phyloP scores from a whole-genome alignment of 2,888 invertebrate species.

The Nephrotoma appendiculata region DNA sequence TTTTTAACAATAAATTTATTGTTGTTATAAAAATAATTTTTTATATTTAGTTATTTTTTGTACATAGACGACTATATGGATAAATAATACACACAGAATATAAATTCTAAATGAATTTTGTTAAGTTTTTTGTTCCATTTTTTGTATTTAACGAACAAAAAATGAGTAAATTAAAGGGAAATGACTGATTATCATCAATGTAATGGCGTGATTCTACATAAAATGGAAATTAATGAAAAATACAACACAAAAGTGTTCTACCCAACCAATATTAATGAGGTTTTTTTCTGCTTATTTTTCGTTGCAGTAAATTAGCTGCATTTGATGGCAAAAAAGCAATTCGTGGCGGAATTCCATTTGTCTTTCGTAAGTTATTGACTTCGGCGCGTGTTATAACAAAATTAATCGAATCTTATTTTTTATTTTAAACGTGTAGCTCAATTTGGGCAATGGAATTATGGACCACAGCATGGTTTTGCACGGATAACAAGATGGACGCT shows the following conservation, averaged over 20 bases:
- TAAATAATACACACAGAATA: not conserved
- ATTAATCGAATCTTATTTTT: not conserved
- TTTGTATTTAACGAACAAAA: not conserved
- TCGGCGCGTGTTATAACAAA: not conserved
- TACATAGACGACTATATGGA: not conserved
- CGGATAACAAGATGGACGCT: constrained; percentile 83
- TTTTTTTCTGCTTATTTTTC: constrained; percentile 8
- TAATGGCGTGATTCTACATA: not conserved
- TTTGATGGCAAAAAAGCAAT: constrained; percentile 95
- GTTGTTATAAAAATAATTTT: not conserved
- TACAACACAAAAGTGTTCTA: not conserved
- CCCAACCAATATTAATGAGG: not conserved
- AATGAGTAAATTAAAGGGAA: not conserved
- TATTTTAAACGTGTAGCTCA: constrained; percentile 46
- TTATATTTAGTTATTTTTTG: not conserved
- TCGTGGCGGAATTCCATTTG: constrained; percentile 91
- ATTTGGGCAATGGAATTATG: constrained; percentile 89
- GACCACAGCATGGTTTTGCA: constrained; percentile 94
- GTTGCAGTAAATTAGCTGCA: constrained; percentile 78
- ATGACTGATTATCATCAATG: not conserved
- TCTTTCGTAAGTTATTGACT: constrained; percentile 72
- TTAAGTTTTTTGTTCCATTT: not conserved
- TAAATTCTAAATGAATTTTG: not conserved
- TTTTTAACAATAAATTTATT: not conserved
- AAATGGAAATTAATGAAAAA: not conserved